Evolutionary conservation across 1,140 invertebrate species (phyloP).

Genomic region (Chrysopa pallens): DNA sequence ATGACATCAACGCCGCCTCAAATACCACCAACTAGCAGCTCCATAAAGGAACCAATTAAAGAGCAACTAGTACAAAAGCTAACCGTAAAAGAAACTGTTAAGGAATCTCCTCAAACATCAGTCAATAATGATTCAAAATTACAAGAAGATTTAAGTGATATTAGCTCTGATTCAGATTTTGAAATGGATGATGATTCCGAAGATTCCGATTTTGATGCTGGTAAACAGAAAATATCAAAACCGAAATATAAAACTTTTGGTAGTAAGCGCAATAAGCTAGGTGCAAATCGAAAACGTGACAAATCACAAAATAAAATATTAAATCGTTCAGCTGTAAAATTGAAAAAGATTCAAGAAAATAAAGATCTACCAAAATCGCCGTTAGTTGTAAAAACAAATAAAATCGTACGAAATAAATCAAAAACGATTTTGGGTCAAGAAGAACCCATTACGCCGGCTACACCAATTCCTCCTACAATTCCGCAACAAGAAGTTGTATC

Average conservation of each 20-base stretch:
- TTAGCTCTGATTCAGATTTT: conserved; percentile 8
- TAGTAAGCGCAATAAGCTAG: background rate
- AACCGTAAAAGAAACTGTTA: conserved; percentile 4
- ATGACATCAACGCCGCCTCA: no score
- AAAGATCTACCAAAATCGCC: conserved; percentile 8
- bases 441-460: conserved; percentile 2
- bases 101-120: background rate
- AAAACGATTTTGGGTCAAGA: conserved; percentile 1
- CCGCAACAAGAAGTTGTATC: conserved; percentile 8
- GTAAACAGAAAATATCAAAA: no score
- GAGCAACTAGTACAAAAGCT: conserved; percentile 1
- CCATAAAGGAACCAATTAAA: background rate
- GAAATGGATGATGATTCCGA: conserved; percentile 12
- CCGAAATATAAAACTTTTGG: background rate
- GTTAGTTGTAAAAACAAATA: conserved; percentile 7
- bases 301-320: conserved; percentile 8
- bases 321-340: conserved; percentile 10
- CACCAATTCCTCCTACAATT: conserved; percentile 9
- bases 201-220: conserved; percentile 19
- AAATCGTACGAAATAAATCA: conserved; percentile 1
- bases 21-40: no score
- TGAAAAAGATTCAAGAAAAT: conserved; percentile 19
- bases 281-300: conserved; percentile 18
- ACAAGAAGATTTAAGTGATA: conserved; percentile 4
- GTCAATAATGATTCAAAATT: conserved; percentile 3